phyloP scores from a whole-genome alignment of 2,888 invertebrate species.

The Onthophagus sagittarius region DNA sequence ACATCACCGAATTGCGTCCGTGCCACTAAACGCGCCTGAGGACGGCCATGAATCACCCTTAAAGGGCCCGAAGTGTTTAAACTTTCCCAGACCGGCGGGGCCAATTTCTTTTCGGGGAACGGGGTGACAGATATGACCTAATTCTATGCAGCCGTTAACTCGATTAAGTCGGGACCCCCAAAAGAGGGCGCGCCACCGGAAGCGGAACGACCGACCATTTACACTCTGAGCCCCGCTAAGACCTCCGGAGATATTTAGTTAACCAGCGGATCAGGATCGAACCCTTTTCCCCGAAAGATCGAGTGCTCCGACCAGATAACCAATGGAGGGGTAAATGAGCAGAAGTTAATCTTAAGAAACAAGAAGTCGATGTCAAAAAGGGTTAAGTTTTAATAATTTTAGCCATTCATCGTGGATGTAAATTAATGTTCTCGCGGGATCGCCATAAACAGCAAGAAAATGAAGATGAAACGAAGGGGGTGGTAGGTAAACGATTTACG shows the following conservation, averaged over 20 bases:
- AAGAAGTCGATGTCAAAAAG: not conserved
- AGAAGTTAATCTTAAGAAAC: not conserved
- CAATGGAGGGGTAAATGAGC: not conserved
- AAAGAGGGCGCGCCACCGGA: constrained; percentile 3
- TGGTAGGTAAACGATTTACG: not conserved
- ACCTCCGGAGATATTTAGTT: not conserved
- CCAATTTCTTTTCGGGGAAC: constrained; percentile 1
- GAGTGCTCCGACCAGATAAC: not conserved
- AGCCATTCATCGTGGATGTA: not conserved
- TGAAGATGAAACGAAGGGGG: not conserved
- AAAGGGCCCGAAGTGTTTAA: constrained; percentile 6
- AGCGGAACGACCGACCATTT: constrained; percentile 1
- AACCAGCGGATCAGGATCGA: not conserved
- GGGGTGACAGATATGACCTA: constrained; percentile 11
- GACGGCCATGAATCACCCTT: not conserved
- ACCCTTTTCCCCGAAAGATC: not conserved
- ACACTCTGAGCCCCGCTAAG: not conserved
- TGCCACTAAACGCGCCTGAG: not conserved
- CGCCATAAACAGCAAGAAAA: not conserved
- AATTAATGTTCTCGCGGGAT: not conserved
- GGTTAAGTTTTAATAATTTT: not conserved
- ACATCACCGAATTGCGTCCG: constrained; percentile 7
- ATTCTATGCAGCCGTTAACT: constrained; percentile 12
- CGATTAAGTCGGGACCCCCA: constrained; percentile 3
- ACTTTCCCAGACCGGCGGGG: constrained; percentile 1